Evolutionary conservation across 2,797 vertebrate species (phyloP), one percentile per base, ranked within the genome.

Genomic region (Triplophysa yarkandensis): DNA sequence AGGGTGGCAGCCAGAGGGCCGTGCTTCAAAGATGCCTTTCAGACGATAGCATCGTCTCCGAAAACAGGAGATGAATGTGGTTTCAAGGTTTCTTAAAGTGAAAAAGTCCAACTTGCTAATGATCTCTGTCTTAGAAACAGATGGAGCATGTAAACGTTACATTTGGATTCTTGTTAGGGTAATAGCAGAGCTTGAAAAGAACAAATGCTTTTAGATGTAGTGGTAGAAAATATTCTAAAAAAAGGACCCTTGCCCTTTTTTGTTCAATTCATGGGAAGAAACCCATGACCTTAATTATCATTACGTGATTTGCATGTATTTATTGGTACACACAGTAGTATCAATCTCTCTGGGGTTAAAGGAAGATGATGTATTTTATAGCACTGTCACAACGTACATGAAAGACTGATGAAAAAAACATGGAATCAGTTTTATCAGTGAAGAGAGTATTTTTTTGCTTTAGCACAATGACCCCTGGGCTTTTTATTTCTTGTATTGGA

Each of bases 41-140:
- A 69, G 73, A 79, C 63, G 78, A 81, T 81, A 85, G 83, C 79
- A 78, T 83, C 84, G 79, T 75, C 74, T 78, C 77, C 77, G n/a
- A 86, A 88, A 89, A 89, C 76, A 90, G 83, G 41, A 73, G 72
- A 80, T 77, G 43, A 78, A 77, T 71, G 84, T 85, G 83, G 80
- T 84, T 88, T 86, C 82, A 84, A 84, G 83, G 70, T 85, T 87
- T 72, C 80, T 68, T 58, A 36, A 82, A 36, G 21, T 16, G 13
- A 43, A 43, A 43, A 43, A 43, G 36, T 13, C 39, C 13, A 3
- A 4, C 39, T 43, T 43, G 39, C 39, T 43, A 43, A 43, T 43
- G 14, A 43, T 43, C 39, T 43, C 3, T 43, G 41, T 43, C 17
- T 43, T 43, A 16, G 41, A 43, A 43, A 43, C 41, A 43, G 14